Percentiles rank a stretch among this genome's conserved stretches.
phyloP scores from a whole-genome alignment of 1,140 invertebrate genomes.

The Eumeta japonica region DNA sequence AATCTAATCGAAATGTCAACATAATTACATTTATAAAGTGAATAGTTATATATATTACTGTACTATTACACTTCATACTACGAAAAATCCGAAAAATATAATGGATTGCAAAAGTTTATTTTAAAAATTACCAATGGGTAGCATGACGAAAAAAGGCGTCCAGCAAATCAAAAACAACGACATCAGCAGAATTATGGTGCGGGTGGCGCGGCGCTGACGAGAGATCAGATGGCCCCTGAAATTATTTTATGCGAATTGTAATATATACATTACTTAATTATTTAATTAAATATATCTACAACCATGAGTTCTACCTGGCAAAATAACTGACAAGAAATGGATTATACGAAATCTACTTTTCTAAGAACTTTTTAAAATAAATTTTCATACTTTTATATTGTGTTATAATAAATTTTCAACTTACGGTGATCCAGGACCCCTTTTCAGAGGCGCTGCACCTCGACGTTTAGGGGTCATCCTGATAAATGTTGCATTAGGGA shows the following conservation, averaged over 20 bases:
- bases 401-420: conserved; percentile 2
- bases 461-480: no score
- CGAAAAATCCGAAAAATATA: conserved; percentile 6
- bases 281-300: no score
- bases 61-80: no score
- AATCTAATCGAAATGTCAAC: background rate
- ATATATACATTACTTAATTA: no score
- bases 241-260: no score
- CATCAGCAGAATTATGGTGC: conserved; percentile 66
- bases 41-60: background rate
- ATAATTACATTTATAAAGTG: background rate
- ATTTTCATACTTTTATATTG: background rate
- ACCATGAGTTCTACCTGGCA: no score
- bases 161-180: conserved; percentile 69
- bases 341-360: no score
- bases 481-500: no score
- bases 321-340: no score
- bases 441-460: no score
- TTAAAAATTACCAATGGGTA: conserved; percentile 61
- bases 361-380: conserved; percentile 1
- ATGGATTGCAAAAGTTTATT: conserved; percentile 1
- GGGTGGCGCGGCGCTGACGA: conserved; percentile 67
- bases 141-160: conserved; percentile 71
- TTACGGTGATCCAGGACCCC: no score
- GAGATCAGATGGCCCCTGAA: conserved; percentile 19